phyloP scores from a whole-genome alignment of 2,888 invertebrate species.

The Pristionchus entomophagus region DNA sequence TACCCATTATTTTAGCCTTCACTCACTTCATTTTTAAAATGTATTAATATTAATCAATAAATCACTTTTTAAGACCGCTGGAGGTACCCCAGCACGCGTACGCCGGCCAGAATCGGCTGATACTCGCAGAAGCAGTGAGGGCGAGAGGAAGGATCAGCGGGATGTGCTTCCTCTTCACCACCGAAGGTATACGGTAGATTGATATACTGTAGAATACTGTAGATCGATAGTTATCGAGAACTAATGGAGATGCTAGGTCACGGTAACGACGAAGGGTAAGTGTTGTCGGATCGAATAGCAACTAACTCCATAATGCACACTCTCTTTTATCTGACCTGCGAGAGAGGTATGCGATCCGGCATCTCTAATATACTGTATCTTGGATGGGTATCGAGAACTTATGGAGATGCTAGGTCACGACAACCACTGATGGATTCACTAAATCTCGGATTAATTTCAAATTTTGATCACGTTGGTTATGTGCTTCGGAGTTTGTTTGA shows the following conservation, averaged over 20 bases:
- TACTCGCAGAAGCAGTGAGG: slow-evolving; percentile 84
- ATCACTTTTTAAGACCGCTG: slow-evolving; percentile 53
- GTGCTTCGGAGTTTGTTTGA: too few species aligned
- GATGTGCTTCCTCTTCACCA: slow-evolving; percentile 61
- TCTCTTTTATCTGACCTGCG: too few species aligned
- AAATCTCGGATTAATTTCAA: too few species aligned
- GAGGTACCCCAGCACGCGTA: slow-evolving; percentile 62
- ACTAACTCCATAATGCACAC: too few species aligned
- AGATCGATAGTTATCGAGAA: not conserved
- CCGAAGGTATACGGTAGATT: slow-evolving; percentile 62
- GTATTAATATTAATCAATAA: not conserved
- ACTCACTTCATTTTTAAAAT: not conserved
- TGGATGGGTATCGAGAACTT: too few species aligned
- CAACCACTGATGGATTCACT: too few species aligned
- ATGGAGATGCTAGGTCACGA: too few species aligned
- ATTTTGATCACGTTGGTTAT: too few species aligned
- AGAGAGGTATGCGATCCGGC: too few species aligned
- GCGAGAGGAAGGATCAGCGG: slow-evolving; percentile 77
- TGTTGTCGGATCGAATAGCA: not conserved
- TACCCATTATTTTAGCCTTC: not conserved
- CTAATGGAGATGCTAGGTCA: not conserved
- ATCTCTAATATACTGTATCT: too few species aligned
- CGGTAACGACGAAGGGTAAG: not conserved
- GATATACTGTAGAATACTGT: too few species aligned
- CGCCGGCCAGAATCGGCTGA: slow-evolving; percentile 61